Evolutionary conservation across 2,888 invertebrate genomes (phyloP).

Genomic region (Helleia helle): DNA sequence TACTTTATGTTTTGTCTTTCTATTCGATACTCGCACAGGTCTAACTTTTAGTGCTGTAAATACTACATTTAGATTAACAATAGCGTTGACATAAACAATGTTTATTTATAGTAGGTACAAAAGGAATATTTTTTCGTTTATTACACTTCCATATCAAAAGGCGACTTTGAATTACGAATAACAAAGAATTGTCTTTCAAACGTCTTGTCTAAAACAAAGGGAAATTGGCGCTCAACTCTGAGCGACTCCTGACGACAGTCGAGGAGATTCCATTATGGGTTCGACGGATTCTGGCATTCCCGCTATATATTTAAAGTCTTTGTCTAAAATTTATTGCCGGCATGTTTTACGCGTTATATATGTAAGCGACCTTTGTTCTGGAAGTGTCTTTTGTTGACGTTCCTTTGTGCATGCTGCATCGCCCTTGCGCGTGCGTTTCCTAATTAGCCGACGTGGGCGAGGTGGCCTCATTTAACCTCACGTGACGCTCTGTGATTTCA

Average conservation of each 20-base stretch:
- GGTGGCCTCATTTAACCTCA: not conserved
- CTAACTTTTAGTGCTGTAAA: too few species aligned
- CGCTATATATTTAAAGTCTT: too few species aligned
- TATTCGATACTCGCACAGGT: too few species aligned
- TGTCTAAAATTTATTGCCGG: not conserved
- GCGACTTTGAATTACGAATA: not conserved
- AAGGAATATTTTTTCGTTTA: slow-evolving; percentile 2
- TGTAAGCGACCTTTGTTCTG: not conserved
- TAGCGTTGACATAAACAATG: too few species aligned
- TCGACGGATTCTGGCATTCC: not conserved
- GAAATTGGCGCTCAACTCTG: not conserved
- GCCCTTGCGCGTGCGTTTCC: not conserved
- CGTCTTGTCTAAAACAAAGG: slow-evolving; percentile 1
- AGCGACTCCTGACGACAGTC: not conserved
- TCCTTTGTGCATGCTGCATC: not conserved
- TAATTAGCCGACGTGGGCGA: not conserved
- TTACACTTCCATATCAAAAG: not conserved
- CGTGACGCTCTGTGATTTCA: not conserved
- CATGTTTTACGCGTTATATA: not conserved
- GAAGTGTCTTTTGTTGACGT: not conserved
- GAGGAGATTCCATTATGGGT: not conserved
- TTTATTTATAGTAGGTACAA: not conserved
- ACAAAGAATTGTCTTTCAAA: slow-evolving; percentile 5
- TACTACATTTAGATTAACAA: too few species aligned
- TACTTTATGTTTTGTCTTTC: too few species aligned